phyloP scores from a whole-genome alignment of 2,888 invertebrate species.

The Cosmia pyralina region DNA sequence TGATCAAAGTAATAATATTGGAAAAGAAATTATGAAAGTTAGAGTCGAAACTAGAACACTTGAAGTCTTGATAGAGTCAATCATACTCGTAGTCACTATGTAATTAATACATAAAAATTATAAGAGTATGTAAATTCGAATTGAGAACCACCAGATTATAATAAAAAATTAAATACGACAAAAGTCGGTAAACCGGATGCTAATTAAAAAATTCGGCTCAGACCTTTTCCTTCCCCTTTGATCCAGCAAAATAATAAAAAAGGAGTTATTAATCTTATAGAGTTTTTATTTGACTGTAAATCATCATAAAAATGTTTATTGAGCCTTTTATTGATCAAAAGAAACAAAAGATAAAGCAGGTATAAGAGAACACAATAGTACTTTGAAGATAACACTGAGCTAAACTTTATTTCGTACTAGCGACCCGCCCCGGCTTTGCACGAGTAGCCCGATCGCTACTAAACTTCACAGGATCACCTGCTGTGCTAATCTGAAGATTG shows the following conservation, averaged over 20 bases:
- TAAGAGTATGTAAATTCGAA: neutral
- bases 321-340: conserved; percentile 12
- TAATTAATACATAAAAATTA: neutral
- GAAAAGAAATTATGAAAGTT: conserved; percentile 36
- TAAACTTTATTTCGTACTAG: neutral
- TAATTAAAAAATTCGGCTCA: conserved; percentile 21
- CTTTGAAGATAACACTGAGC: neutral
- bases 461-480: no score
- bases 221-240: neutral
- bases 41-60: conserved; percentile 6
- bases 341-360: conserved; percentile 3
- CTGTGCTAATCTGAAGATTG: no score
- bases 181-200: neutral
- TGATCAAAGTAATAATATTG: conserved; percentile 39
- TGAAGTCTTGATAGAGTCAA: conserved; percentile 15
- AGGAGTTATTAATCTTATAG: conserved; percentile 30
- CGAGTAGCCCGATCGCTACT: no score
- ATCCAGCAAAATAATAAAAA: conserved; percentile 17
- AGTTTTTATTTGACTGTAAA: conserved; percentile 34
- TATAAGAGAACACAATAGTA: neutral
- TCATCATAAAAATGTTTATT: conserved; percentile 18
- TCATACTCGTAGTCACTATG: neutral
- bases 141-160: neutral
- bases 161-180: neutral
- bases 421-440: no score